A percentile compares a stretch with the other conserved stretches of the same genome.
Evolutionary conservation across 2,113 vertebrate genomes (phyloP).

Genomic region (Plecotus auritus): DNA sequence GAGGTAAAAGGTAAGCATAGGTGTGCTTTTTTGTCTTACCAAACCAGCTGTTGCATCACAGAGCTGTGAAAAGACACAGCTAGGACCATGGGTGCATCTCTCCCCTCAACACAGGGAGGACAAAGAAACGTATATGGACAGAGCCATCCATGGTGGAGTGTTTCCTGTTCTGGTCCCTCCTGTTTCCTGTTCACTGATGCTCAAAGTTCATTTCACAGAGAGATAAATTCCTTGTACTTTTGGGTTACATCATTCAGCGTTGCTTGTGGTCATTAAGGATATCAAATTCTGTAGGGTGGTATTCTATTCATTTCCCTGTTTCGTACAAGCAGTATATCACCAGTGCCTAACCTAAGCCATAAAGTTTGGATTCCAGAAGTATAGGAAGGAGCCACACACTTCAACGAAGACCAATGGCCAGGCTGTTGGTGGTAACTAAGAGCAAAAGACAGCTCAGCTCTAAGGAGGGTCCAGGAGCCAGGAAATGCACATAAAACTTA

Average conservation of each 20-base stretch:
- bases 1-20: not conserved
- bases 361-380: not conserved
- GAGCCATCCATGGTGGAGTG: accelerated
- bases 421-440: not conserved
- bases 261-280: not conserved
- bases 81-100: not conserved
- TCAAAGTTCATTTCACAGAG: not conserved
- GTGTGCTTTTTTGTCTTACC: too few relatives aligned
- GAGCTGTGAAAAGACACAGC: not conserved
- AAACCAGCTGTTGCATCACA: too few relatives aligned
- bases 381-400: not conserved
- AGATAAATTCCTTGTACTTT: not conserved
- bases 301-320: not conserved
- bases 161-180: not conserved
- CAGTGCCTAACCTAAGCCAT: not conserved
- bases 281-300: not conserved
- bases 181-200: not conserved
- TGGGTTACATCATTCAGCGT: not conserved
- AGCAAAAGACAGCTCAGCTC: not conserved
- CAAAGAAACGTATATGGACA: not conserved
- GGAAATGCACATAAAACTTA: not conserved
- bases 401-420: not conserved
- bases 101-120: not conserved
- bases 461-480: not conserved
- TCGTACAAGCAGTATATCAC: not conserved